These are phyloP conservation scores for Cremastinae sp. DNA, from an alignment of 2,888 invertebrate species.

Conservation along the genomic window DNA sequence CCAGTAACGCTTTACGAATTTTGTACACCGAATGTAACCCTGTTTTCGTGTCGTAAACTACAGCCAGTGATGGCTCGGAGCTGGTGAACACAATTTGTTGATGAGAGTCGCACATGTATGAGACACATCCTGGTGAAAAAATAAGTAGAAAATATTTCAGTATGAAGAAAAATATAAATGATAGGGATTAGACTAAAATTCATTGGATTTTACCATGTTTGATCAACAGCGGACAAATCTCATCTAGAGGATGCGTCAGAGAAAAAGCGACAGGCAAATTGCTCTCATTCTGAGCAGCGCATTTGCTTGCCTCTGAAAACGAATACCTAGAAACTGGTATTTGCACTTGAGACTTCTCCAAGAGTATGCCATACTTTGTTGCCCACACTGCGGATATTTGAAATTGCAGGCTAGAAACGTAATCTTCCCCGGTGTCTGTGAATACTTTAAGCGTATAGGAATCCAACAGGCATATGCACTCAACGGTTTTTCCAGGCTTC, in stretches of 20 bases:
- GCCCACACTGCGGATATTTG: constrained; percentile 91
- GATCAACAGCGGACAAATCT: constrained; percentile 91
- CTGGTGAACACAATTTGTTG: constrained; percentile 89
- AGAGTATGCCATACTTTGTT: constrained; percentile 91
- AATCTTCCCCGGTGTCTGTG: constrained; percentile 91
- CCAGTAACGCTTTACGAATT: constrained; percentile 87
- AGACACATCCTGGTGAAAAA: constrained; percentile 71
- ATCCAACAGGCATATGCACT: constrained; percentile 89
- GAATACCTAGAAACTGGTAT: constrained; percentile 67
- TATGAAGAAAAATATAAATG: not conserved
- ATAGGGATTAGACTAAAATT: not conserved
- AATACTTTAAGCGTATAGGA: constrained; percentile 89
- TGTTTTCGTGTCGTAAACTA: constrained; percentile 89
- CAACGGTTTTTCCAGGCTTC: constrained; percentile 82
- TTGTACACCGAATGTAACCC: constrained; percentile 92
- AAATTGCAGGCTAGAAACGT: constrained; percentile 89
- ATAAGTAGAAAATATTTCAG: constrained; percentile 40
- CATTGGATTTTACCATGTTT: constrained; percentile 82
- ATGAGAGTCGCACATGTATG: constrained; percentile 81
- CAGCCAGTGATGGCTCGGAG: constrained; percentile 89
- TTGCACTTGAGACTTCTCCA: constrained; percentile 85
- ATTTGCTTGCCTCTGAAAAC: constrained; percentile 73
- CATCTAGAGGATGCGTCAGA: constrained; percentile 93
- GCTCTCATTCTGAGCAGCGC: constrained; percentile 67
- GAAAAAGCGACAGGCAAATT: constrained; percentile 91